These are phyloP conservation scores for Drosophila pegasa DNA, from an alignment of 2,888 invertebrate species.

Conservation along the genomic window DNA sequence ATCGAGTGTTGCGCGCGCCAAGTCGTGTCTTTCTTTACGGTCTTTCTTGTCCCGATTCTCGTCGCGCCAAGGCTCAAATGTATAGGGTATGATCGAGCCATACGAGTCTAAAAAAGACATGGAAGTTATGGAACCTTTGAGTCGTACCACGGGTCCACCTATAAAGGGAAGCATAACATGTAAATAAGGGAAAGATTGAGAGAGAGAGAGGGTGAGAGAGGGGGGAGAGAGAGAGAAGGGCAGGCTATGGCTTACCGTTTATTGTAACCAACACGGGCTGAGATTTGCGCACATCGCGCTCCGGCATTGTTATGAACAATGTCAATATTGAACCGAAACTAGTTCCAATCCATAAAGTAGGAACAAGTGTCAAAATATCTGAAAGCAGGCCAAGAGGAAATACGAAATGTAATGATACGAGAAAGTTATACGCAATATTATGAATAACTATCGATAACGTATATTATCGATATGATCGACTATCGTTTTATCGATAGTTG, in stretches of 20 bases:
- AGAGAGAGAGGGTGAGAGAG: neutral
- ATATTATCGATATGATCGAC: too few species aligned
- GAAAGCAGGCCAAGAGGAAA: constrained; percentile 50
- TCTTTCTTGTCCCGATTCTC: constrained; percentile 87
- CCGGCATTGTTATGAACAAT: constrained; percentile 93
- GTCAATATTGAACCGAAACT: constrained; percentile 98
- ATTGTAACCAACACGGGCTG: constrained; percentile 95
- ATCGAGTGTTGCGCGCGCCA: too few species aligned
- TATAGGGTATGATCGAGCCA: constrained; percentile 95
- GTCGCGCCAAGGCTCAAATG: constrained; percentile 97
- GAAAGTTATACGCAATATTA: neutral
- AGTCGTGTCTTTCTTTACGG: too few species aligned
- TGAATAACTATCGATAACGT: neutral
- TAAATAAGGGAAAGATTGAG: neutral
- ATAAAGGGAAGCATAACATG: neutral
- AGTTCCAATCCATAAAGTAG: constrained; percentile 99
- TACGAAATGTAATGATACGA: neutral
- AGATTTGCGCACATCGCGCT: constrained; percentile 91
- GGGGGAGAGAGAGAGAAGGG: neutral
- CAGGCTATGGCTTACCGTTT: constrained; percentile 87
- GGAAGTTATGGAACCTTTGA: constrained; percentile 97
- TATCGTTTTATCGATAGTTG: too few species aligned
- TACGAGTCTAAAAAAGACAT: constrained; percentile 98
- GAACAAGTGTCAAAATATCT: constrained; percentile 93
- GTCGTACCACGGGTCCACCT: constrained; percentile 98